phyloP scores from a whole-genome alignment of 2,888 invertebrate genomes.

The Epsilonema sp. region DNA sequence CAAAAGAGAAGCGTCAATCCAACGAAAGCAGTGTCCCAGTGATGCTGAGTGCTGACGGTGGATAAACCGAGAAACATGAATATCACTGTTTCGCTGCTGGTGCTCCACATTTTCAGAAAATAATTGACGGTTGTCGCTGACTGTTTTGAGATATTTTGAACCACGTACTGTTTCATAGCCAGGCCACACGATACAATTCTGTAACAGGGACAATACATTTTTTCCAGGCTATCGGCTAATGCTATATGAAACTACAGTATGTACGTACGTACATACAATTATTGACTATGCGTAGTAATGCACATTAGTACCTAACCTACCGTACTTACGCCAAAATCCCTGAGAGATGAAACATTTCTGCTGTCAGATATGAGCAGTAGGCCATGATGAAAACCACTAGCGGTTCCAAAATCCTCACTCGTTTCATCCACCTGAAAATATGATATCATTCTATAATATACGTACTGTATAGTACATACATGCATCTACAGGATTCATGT shows the following conservation, averaged over 20 bases:
- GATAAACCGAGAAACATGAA: constrained; percentile 97
- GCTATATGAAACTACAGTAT: too few relatives aligned
- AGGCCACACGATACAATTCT: constrained; percentile 97
- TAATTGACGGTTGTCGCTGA: constrained; percentile 95
- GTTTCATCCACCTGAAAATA: constrained; percentile 60
- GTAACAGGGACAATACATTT: too few relatives aligned
- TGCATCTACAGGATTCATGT: too few relatives aligned
- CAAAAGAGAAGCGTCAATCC: constrained; percentile 76
- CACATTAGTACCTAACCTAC: too few relatives aligned
- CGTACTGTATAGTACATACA: too few relatives aligned
- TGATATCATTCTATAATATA: too few relatives aligned
- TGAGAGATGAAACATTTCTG: constrained; percentile 94
- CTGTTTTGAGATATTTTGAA: constrained; percentile 87
- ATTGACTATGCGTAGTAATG: too few relatives aligned
- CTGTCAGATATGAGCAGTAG: constrained; percentile 83
- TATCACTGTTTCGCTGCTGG: constrained; percentile 90
- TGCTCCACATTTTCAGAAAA: constrained; percentile 94
- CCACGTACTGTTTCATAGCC: constrained; percentile 96
- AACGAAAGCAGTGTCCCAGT: constrained; percentile 90
- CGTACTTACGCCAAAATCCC: constrained; percentile 96
- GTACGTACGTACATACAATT: too few relatives aligned
- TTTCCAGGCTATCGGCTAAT: too few relatives aligned
- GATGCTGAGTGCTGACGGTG: constrained; percentile 60
- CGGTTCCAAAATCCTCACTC: constrained; percentile 88
- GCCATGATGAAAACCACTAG: constrained; percentile 96